Conservation (phyloP, 2,888 invertebrate species). For the Conops quadrifasciatus region DNA sequence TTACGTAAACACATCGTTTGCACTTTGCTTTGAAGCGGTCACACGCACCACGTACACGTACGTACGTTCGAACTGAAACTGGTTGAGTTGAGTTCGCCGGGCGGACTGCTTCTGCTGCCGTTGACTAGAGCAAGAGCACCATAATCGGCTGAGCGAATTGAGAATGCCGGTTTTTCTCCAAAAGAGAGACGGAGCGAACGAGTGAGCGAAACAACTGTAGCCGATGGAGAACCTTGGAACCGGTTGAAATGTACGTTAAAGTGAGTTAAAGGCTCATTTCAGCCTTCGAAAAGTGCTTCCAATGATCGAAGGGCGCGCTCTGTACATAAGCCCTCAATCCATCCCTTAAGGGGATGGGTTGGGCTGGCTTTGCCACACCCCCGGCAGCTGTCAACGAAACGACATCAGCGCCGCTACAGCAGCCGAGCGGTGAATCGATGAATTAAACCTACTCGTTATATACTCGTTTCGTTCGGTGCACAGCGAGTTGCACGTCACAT, state of each 20-base stretch:
- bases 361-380: not conserved
- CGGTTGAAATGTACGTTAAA: not conserved
- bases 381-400: not conserved
- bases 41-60: slow-evolving; percentile 61
- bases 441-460: slow-evolving; percentile 44
- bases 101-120: slow-evolving; percentile 4
- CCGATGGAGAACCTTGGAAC: not conserved
- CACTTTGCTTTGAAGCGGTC: no score
- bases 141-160: slow-evolving; percentile 37
- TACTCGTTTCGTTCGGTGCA: slow-evolving; percentile 11
- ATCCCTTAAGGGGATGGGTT: not conserved
- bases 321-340: not conserved
- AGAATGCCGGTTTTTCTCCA: slow-evolving; percentile 4
- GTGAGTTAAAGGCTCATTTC: not conserved
- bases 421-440: slow-evolving; percentile 32
- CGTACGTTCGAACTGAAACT: slow-evolving; percentile 65
- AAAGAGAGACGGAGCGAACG: not conserved
- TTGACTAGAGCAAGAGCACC: slow-evolving; percentile 40
- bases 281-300: slow-evolving; percentile 14
- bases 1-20: slow-evolving; percentile 40
- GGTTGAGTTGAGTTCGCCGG: slow-evolving; percentile 51
- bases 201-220: slow-evolving; percentile 1
- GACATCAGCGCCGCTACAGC: slow-evolving; percentile 44
- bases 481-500: slow-evolving; percentile 29
- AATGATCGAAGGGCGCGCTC: not conserved